Percentiles rank a stretch among this genome's conserved stretches.
These are phyloP conservation scores for Cydia strobilella DNA, from an alignment of 1,140 invertebrate species.

Conservation along the genomic window DNA sequence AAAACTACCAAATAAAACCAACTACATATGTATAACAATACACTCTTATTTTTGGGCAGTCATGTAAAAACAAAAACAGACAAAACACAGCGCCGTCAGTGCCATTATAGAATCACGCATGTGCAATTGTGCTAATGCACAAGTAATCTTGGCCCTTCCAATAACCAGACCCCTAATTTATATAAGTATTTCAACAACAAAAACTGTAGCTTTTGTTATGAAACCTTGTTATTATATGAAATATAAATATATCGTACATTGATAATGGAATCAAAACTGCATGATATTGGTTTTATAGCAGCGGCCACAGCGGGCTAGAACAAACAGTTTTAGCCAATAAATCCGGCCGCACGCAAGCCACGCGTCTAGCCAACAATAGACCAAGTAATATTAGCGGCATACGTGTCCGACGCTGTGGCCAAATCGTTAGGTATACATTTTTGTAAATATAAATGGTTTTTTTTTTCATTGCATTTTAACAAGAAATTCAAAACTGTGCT, in stretches of 20 bases:
- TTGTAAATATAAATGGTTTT: not conserved
- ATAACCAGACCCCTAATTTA: not conserved
- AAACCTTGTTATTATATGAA: conserved; percentile 13
- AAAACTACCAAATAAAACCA: too few relatives aligned
- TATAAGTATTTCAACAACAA: not conserved
- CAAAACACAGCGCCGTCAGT: too few relatives aligned
- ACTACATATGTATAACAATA: too few relatives aligned
- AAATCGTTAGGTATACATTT: not conserved
- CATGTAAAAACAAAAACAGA: too few relatives aligned
- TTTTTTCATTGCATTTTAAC: too few relatives aligned
- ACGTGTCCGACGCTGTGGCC: not conserved
- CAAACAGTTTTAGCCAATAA: conserved; percentile 48
- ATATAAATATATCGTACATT: conserved; percentile 35
- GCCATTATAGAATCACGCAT: too few relatives aligned
- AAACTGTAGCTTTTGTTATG: not conserved
- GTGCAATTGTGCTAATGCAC: too few relatives aligned
- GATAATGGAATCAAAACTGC: conserved; percentile 60
- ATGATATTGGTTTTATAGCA: conserved; percentile 48
- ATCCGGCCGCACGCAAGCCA: conserved; percentile 46
- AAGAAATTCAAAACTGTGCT: too few relatives aligned
- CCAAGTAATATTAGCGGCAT: conserved; percentile 49
- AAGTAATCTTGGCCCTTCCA: not conserved
- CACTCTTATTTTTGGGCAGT: too few relatives aligned
- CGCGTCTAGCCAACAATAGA: conserved; percentile 39
- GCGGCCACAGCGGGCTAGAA: conserved; percentile 44